These are phyloP conservation scores for Elephantulus edwardii DNA, from an alignment of 2,113 vertebrate species.

Conservation along the genomic window DNA sequence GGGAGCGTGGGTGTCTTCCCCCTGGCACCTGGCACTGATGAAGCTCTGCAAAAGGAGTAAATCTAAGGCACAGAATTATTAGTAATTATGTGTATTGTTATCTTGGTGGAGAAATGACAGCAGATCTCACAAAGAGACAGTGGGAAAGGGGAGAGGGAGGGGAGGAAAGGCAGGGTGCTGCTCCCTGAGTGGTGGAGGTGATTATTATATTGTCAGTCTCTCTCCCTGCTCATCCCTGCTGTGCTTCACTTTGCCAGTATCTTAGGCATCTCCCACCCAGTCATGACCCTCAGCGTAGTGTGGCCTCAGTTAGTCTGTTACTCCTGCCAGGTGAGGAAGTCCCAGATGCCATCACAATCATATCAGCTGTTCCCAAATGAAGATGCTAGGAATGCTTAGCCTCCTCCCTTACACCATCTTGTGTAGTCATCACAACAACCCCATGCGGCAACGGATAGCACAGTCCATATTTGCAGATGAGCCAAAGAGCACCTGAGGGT, in stretches of 20 bases:
- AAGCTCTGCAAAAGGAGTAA: not conserved
- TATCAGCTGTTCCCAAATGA: not conserved
- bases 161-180: not conserved
- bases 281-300: not conserved
- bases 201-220: not conserved
- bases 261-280: not conserved
- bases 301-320: not conserved
- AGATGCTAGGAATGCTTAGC: accelerated
- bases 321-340: not conserved
- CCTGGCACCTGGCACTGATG: not conserved
- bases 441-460: accelerated
- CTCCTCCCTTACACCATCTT: not conserved
- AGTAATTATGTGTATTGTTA: not conserved
- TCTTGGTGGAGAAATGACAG: not conserved
- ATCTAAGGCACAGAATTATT: not conserved
- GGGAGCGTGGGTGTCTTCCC: no score
- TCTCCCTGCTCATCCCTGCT: not conserved
- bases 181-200: not conserved
- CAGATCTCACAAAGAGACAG: not conserved
- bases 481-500: not conserved
- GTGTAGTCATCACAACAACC: not conserved
- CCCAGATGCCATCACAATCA: not conserved
- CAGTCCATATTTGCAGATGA: not conserved
- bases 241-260: not conserved
- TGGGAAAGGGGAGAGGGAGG: not conserved